Evolutionary conservation across 92 coral and sea anemone species (phyloP).

Genomic region (Palythoa heliodiscus): DNA sequence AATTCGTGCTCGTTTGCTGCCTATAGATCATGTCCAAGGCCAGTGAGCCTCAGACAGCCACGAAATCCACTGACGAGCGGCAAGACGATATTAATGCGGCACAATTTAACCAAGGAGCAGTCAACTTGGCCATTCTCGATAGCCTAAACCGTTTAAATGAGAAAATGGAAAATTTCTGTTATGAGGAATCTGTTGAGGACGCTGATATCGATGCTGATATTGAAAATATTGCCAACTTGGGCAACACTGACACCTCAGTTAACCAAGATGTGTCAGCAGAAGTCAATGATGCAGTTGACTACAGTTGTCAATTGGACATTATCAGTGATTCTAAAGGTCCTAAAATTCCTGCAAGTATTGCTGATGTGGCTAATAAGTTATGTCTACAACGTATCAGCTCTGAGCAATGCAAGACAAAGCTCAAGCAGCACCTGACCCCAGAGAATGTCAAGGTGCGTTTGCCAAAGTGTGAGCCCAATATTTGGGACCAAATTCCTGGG

Average conservation of each 20-base stretch:
- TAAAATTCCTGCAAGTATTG: slow-evolving; percentile 30
- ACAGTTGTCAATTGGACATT: slow-evolving; percentile 32
- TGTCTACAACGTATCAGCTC: slow-evolving; percentile 38
- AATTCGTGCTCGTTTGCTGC: background rate
- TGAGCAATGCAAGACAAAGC: slow-evolving; percentile 38
- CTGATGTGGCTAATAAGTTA: slow-evolving; percentile 44
- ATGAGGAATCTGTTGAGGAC: slow-evolving; percentile 22
- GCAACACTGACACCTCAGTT: slow-evolving; percentile 14
- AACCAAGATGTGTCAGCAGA: slow-evolving; percentile 32
- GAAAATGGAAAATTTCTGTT: slow-evolving; percentile 28
- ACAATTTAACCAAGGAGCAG: slow-evolving; percentile 23
- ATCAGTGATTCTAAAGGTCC: slow-evolving; percentile 28
- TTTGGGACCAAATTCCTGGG: slow-evolving; percentile 51
- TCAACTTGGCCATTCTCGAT: too few relatives aligned
- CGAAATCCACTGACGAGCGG: background rate
- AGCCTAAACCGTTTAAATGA: slow-evolving; percentile 32
- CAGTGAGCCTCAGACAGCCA: background rate
- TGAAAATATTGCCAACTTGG: slow-evolving; percentile 22
- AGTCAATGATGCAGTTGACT: slow-evolving; percentile 24
- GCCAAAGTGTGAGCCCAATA: slow-evolving; percentile 44
- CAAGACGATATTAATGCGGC: slow-evolving; percentile 31
- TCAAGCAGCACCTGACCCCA: slow-evolving; percentile 36
- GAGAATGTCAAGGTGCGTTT: slow-evolving; percentile 39
- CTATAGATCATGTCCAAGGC: slow-evolving; percentile 43
- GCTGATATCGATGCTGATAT: slow-evolving; percentile 24